These are phyloP conservation scores for Dromaius novaehollandiae DNA, from an alignment of 2,113 vertebrate species.

Conservation along the genomic window DNA sequence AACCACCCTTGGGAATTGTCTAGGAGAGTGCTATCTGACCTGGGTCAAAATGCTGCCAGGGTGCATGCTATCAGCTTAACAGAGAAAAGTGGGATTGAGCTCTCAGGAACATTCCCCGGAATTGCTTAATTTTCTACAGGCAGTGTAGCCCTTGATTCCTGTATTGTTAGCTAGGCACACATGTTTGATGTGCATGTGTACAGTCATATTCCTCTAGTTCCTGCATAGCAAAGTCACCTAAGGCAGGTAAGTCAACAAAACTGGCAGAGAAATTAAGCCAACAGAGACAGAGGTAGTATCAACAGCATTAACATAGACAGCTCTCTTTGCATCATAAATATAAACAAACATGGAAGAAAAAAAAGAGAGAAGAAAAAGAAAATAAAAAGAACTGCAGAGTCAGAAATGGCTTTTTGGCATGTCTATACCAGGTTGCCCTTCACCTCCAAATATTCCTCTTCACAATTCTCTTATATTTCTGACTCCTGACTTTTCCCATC, in stretches of 20 bases:
- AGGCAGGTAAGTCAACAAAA: background rate
- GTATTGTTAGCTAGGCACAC: background rate
- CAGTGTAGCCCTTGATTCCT: background rate
- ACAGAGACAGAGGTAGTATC: background rate
- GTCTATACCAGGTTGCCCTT: background rate
- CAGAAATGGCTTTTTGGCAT: background rate
- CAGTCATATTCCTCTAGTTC: background rate
- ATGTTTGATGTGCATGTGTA: background rate
- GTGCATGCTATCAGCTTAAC: background rate
- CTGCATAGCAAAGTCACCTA: background rate
- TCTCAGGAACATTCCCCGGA: slow-evolving; percentile 13
- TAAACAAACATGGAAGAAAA: background rate
- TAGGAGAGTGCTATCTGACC: slow-evolving; percentile 16
- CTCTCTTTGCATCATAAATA: background rate
- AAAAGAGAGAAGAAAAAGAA: accelerated
- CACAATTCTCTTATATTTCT: background rate
- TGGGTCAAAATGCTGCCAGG: background rate
- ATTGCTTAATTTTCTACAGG: background rate
- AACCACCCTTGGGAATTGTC: background rate
- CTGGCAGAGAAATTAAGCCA: background rate
- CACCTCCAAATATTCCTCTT: background rate
- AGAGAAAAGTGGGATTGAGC: slow-evolving; percentile 2
- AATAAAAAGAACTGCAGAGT: background rate
- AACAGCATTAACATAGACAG: background rate
- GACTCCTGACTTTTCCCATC: background rate